Evolutionary conservation across 2,888 invertebrate genomes (phyloP).

Genomic region (Lithosia quadra): DNA sequence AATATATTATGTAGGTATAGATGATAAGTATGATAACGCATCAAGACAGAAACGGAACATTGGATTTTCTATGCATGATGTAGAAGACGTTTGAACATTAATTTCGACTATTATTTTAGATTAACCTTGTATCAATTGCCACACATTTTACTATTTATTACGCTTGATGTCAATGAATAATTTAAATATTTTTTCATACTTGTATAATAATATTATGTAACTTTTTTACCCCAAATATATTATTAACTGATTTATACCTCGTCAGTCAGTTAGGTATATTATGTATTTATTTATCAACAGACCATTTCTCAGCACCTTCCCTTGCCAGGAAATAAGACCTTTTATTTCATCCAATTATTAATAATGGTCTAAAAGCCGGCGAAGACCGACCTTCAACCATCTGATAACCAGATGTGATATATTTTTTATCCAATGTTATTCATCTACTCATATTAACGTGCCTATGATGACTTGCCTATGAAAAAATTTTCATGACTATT

Average conservation of each 20-base stretch:
- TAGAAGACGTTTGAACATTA: neutral
- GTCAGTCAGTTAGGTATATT: neutral
- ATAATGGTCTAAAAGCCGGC: no score
- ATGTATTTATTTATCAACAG: neutral
- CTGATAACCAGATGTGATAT: no score
- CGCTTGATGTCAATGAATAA: neutral
- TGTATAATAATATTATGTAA: neutral
- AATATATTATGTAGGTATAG: no score
- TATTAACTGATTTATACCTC: neutral
- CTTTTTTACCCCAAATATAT: neutral
- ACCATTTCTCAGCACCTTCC: constrained; percentile 5
- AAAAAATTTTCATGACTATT: no score
- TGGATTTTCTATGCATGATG: neutral
- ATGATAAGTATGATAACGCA: no score
- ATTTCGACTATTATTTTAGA: neutral
- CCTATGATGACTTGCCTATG: no score
- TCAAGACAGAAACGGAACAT: no score
- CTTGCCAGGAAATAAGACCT: neutral
- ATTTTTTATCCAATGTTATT: no score
- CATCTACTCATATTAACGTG: no score
- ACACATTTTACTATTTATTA: neutral
- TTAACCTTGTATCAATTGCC: neutral
- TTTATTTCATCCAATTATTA: neutral
- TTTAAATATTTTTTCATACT: neutral
- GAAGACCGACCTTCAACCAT: no score